Conservation (phyloP, 2,888 invertebrate genomes). For the Masnerella sp. region DNA sequence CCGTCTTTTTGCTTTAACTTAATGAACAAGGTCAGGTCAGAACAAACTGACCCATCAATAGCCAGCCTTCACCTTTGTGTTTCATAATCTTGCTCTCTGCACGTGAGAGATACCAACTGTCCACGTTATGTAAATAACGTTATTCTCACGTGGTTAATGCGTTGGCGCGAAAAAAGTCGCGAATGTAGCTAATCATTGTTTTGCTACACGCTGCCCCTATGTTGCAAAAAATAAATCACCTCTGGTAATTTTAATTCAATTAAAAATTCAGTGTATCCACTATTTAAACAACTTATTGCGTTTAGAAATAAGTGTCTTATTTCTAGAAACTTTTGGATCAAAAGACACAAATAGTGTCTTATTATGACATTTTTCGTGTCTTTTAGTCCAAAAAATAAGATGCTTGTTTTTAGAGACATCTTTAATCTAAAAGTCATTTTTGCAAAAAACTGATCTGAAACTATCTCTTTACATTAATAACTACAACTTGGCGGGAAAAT, state of each 20-base stretch:
- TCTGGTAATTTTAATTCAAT: too few species aligned
- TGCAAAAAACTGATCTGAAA: background rate
- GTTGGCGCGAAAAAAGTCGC: constrained; percentile 12
- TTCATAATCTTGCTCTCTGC: constrained; percentile 58
- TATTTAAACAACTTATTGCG: too few species aligned
- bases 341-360: too few species aligned
- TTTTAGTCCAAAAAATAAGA: too few species aligned
- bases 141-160: constrained; percentile 50
- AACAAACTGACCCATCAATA: constrained; percentile 56
- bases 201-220: too few species aligned
- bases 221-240: too few species aligned
- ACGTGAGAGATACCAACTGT: constrained; percentile 56
- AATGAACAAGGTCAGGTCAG: constrained; percentile 58
- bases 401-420: too few species aligned
- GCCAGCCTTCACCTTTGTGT: constrained; percentile 60
- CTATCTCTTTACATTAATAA: constrained; percentile 33
- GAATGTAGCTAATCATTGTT: constrained; percentile 6
- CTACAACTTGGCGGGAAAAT: constrained; percentile 35
- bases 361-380: too few species aligned
- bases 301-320: too few species aligned
- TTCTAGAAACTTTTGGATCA: too few species aligned
- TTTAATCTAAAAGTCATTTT: too few species aligned
- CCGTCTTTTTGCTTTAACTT: constrained; percentile 51
- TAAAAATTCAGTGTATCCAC: too few species aligned
- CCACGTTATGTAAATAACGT: constrained; percentile 56